Evolutionary conservation across 2,888 invertebrate species (phyloP), one percentile per base, ranked within the genome.

Genomic region (Toxonevra muliebris): DNA sequence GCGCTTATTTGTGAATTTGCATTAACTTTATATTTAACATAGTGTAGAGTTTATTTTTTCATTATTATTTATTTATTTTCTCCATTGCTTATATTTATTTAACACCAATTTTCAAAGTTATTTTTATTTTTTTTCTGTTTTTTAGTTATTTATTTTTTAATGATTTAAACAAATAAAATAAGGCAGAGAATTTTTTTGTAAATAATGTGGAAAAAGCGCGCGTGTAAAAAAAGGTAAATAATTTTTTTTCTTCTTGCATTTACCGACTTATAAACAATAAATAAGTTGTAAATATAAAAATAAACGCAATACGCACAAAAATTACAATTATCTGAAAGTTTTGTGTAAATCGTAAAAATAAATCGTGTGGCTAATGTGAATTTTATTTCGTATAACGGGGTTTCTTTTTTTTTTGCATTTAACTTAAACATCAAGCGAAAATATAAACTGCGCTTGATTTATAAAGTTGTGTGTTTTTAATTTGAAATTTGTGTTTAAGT

Each of bases 341-440:
- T 5, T 3, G 48, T 3, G 15, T 48, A n/a, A 48, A 48, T 48
- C 48, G 12, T 48, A 48, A n/a, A 48, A 48, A 48, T 48, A 48
- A n/a, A 15, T 48, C 13, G 48, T 48, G 3, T 48, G 48, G 12
- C 12, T 48, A 48, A n/a, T 48, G 48, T 48, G 48, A 48, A 48
- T 5, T 48, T 48, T 48, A n/a, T 48, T 12, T 15, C 2, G 48
- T n/a, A 48, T 48, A 48, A 48, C 48, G 48, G 48, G 2, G 48
- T 54, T 68, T 69, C 57, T 52, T 68, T 67, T 67, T 67, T 69
- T 55, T 67, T 65, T 65, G 57, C 67, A 71, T 69, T 67, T 69
- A 69, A 67, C 68, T 68, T 55, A 63, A 60, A 62, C 69, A 69
- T 4, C 30, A 30, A 2, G 30, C 30, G 30, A 30, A 30, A 4